Conservation (phyloP, 2,797 vertebrate genomes). For the Microchirus variegatus region DNA sequence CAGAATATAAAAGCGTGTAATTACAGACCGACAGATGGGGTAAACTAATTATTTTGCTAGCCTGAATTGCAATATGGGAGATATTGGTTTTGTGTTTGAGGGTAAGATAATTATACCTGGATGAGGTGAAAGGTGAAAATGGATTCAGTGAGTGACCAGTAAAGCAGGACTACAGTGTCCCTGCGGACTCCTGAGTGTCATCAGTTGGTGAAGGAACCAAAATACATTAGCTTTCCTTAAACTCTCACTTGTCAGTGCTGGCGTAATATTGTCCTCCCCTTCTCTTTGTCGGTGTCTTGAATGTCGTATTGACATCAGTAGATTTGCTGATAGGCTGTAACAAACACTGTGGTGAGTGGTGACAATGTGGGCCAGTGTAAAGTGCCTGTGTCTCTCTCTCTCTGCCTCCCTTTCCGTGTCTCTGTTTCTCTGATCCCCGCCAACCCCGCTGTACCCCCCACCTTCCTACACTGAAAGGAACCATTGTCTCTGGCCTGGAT, state of each 20-base stretch:
- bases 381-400: conserved; percentile 25
- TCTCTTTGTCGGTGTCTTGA: conserved; percentile 8
- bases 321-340: conserved; percentile 43
- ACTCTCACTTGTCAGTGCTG: background rate
- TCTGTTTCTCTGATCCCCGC: conserved; percentile 26
- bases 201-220: background rate
- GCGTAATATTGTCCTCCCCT: background rate
- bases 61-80: too few relatives aligned
- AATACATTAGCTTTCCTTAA: background rate
- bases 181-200: background rate
- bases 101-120: too few relatives aligned
- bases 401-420: background rate
- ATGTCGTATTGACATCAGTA: conserved; percentile 12
- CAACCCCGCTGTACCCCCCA: conserved; percentile 32
- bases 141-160: too few relatives aligned
- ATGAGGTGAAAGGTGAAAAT: too few relatives aligned
- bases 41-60: too few relatives aligned
- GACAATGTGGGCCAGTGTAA: conserved; percentile 53
- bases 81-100: too few relatives aligned
- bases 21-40: too few relatives aligned
- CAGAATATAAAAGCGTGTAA: too few relatives aligned
- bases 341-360: conserved; percentile 32
- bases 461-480: conserved; percentile 64
- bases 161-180: too few relatives aligned
- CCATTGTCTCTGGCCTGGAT: conserved; percentile 71